phyloP scores from a whole-genome alignment of 2,888 invertebrate genomes.

The Nyleta sp. region DNA sequence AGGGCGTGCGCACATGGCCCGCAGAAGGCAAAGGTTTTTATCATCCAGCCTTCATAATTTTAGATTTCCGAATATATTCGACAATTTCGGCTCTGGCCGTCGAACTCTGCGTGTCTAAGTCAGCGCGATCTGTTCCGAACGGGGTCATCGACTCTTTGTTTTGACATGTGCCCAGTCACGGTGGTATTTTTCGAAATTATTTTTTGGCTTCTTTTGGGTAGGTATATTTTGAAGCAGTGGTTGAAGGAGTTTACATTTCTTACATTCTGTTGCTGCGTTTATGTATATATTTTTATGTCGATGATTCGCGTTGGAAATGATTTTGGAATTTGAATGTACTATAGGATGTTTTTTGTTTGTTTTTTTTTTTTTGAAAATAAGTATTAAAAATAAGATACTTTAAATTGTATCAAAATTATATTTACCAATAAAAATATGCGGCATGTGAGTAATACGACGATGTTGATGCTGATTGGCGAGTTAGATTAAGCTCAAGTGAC shows the following conservation, averaged over 20 bases:
- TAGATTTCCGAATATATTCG: constrained; percentile 75
- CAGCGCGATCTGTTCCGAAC: constrained; percentile 32
- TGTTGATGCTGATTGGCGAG: no score
- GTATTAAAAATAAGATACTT: no score
- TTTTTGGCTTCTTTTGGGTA: constrained; percentile 13
- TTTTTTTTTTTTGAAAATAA: no score
- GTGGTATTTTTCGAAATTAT: constrained; percentile 30
- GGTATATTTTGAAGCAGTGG: background rate
- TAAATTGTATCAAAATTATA: no score
- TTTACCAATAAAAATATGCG: no score
- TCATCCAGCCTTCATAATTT: constrained; percentile 74
- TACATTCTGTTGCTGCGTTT: background rate
- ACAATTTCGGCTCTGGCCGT: constrained; percentile 67
- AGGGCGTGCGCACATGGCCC: constrained; percentile 75
- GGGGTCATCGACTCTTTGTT: constrained; percentile 59
- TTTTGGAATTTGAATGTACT: no score
- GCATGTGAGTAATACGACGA: no score
- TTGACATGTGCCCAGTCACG: constrained; percentile 46
- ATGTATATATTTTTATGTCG: background rate
- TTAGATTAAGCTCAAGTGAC: no score
- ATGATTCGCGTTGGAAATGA: no score
- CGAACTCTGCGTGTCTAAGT: constrained; percentile 60
- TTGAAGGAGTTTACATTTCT: constrained; percentile 1
- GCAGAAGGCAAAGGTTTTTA: constrained; percentile 71
- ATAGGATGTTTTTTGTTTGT: no score